Evolutionary conservation across 2,888 invertebrate species (phyloP).

Genomic region (Cheilosia grossa): DNA sequence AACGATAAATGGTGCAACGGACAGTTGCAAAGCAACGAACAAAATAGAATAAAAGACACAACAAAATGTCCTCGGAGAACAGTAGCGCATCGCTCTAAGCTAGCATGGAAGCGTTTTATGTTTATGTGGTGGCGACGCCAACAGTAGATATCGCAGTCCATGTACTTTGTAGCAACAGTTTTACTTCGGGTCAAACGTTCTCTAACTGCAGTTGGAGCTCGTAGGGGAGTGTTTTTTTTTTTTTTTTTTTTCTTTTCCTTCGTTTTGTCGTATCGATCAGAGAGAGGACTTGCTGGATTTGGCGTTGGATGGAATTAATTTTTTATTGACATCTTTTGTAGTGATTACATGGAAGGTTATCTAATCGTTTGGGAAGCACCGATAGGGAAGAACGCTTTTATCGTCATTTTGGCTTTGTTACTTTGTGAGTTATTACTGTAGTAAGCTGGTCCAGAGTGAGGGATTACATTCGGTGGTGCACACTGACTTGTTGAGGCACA

Average conservation of each 20-base stretch:
- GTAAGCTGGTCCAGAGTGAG: background rate
- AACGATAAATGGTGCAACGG: constrained; percentile 72
- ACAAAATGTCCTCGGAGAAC: constrained; percentile 52
- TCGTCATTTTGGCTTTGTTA: constrained; percentile 23
- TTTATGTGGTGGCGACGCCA: constrained; percentile 44
- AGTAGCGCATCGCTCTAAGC: constrained; percentile 60
- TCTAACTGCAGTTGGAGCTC: constrained; percentile 4
- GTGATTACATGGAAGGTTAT: constrained; percentile 52
- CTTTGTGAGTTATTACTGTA: background rate
- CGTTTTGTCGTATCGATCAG: too few relatives aligned
- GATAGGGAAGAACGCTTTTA: constrained; percentile 1
- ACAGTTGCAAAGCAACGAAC: constrained; percentile 54
- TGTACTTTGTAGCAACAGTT: constrained; percentile 47
- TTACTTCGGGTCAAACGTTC: constrained; percentile 17
- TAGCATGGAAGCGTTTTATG: constrained; percentile 26
- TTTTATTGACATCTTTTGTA: constrained; percentile 52
- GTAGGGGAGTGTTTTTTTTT: background rate
- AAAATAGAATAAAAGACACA: constrained; percentile 17
- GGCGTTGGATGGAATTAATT: constrained; percentile 35
- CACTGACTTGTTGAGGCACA: too few relatives aligned
- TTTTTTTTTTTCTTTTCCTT: background rate
- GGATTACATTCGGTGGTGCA: background rate
- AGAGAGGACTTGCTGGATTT: constrained; percentile 8
- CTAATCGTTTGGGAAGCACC: constrained; percentile 39
- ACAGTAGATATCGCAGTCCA: constrained; percentile 18